phyloP scores from a whole-genome alignment of 2,797 vertebrate genomes.

The Serranus cabrilla region DNA sequence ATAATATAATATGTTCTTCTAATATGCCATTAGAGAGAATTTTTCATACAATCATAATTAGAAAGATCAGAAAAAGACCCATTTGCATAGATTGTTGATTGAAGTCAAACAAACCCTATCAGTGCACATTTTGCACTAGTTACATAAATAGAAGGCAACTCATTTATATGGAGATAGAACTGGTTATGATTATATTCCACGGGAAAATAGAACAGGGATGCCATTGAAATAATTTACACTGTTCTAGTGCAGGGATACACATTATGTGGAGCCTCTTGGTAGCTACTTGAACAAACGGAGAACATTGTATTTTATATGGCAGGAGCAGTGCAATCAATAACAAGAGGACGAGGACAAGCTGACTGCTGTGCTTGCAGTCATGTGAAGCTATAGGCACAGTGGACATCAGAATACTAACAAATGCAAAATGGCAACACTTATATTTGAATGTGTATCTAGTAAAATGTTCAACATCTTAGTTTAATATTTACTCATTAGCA shows the following conservation, averaged over 20 bases:
- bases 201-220: slow-evolving; percentile 1
- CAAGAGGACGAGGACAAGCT: not conserved
- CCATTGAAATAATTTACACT: not conserved
- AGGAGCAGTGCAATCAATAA: not conserved
- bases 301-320: not conserved
- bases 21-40: not conserved
- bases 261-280: not conserved
- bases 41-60: slow-evolving; percentile 13
- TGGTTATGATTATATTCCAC: not conserved
- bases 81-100: slow-evolving; percentile 10
- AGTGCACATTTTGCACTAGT: not conserved
- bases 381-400: not conserved
- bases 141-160: not conserved
- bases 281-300: not conserved
- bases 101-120: slow-evolving; percentile 8
- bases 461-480: not conserved
- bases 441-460: not conserved
- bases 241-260: not conserved
- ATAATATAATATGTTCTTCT: slow-evolving; percentile 1
- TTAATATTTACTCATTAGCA: not conserved
- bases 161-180: slow-evolving; percentile 9
- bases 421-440: not conserved
- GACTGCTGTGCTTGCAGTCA: not conserved
- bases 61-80: slow-evolving; percentile 6
- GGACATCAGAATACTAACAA: too few relatives aligned